Evolutionary conservation across 2,888 invertebrate species (phyloP).

Genomic region (Deroplatys truncata): DNA sequence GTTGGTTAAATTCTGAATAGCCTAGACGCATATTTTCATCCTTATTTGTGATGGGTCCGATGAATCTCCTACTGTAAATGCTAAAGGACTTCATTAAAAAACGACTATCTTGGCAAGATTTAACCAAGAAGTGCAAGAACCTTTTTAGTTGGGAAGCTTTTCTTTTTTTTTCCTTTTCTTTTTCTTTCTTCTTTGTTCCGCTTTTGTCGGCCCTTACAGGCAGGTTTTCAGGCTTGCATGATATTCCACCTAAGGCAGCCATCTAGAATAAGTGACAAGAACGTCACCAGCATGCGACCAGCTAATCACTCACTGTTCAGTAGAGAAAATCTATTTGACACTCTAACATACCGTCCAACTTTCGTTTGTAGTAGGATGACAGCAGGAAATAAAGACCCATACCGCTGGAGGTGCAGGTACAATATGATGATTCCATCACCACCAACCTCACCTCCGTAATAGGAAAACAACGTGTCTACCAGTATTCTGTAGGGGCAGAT

Average conservation of each 20-base stretch:
- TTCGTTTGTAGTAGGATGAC: too few species aligned
- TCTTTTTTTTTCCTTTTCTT: background rate
- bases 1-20: background rate
- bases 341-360: too few species aligned
- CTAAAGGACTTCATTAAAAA: background rate
- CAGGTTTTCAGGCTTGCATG: background rate
- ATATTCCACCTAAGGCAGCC: background rate
- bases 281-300: too few species aligned
- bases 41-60: background rate
- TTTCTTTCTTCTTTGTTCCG: background rate
- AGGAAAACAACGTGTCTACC: too few species aligned
- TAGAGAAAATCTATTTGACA: too few species aligned
- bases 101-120: background rate
- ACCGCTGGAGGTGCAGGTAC: too few species aligned
- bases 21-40: background rate
- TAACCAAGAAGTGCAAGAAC: background rate
- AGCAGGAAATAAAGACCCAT: too few species aligned
- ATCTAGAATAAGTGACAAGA: background rate
- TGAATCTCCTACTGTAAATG: background rate
- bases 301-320: too few species aligned
- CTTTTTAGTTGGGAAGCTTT: background rate
- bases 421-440: too few species aligned
- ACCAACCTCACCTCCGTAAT: too few species aligned
- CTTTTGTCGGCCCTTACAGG: background rate
- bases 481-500: too few species aligned